A percentile compares a stretch with the other conserved stretches of the same genome.
Evolutionary conservation across 2,888 invertebrate species (phyloP).

Genomic region (Drosophila melanosoma): DNA sequence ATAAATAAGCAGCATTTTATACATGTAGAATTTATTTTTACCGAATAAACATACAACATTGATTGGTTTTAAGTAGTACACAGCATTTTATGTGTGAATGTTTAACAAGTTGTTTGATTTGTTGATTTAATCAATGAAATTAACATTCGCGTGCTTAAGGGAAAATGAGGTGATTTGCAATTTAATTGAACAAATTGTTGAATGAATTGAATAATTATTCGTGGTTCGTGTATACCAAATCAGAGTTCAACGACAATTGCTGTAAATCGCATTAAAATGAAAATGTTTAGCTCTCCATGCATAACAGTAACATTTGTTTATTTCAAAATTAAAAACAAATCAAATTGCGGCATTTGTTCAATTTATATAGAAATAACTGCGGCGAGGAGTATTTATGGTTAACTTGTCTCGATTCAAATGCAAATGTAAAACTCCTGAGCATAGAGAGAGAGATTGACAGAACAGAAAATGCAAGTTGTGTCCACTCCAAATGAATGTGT

Average conservation of each 20-base stretch:
- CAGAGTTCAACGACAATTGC: constrained; percentile 23
- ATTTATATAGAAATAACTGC: constrained; percentile 1
- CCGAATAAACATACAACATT: background rate
- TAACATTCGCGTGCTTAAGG: constrained; percentile 24
- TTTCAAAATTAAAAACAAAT: constrained; percentile 38
- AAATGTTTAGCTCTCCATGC: background rate
- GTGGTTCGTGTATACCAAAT: constrained; percentile 9
- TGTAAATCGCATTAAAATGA: constrained; percentile 15
- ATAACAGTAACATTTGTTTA: constrained; percentile 51
- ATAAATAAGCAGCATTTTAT: background rate
- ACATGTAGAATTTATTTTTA: background rate
- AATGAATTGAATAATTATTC: constrained; percentile 7
- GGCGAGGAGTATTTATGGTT: constrained; percentile 20
- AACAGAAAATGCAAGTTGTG: constrained; percentile 49
- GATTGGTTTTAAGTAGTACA: background rate
- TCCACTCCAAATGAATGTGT: constrained; percentile 31
- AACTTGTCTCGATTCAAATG: constrained; percentile 31
- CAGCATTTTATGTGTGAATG: background rate
- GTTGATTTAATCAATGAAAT: constrained; percentile 4
- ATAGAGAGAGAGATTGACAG: constrained; percentile 34
- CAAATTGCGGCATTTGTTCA: constrained; percentile 22
- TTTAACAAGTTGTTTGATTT: background rate
- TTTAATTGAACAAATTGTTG: background rate
- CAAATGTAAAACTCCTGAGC: constrained; percentile 31
- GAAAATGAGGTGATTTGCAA: constrained; percentile 21